Percentiles rank a stretch among this genome's conserved stretches.
These are phyloP conservation scores for human (Homo sapiens) DNA, from an alignment of 2,113 vertebrate species.

Conservation along the genomic window GRCh38 chr13:56390501-56391000, in stretches of 20 bases:
- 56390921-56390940: background rate
- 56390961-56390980: background rate
- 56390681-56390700: background rate
- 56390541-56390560: background rate
- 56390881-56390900: background rate
- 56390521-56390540: background rate
- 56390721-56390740: background rate
- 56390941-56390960: background rate
- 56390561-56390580: background rate
- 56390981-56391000: constrained; percentile 2
- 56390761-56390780: background rate
- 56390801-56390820: background rate
- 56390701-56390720: background rate
- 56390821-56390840: background rate
- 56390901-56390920: background rate
- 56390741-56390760: background rate
- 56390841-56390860: background rate
- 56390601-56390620: background rate
- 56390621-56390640: background rate
- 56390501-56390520: background rate
- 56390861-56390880: background rate
- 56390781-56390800: background rate
- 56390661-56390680: background rate
- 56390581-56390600: background rate
- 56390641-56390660: background rate